Percentiles rank a stretch among this genome's conserved stretches.
phyloP scores from a whole-genome alignment of 2,113 vertebrate genomes.

The Sciurus niger region DNA sequence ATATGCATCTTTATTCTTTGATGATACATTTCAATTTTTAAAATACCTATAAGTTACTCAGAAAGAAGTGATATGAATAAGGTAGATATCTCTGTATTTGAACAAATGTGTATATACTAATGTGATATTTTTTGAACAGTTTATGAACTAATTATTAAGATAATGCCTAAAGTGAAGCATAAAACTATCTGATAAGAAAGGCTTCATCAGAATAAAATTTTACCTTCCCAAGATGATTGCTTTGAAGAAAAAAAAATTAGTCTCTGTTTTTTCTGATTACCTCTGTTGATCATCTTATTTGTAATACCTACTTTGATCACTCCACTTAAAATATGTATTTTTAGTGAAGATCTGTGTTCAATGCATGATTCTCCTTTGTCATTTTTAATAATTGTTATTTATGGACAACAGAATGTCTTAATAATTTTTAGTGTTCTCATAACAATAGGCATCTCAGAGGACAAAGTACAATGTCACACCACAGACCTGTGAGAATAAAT shows the following conservation, averaged over 20 bases:
- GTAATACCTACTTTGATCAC: neutral
- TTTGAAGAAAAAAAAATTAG: neutral
- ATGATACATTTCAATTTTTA: neutral
- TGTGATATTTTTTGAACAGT: neutral
- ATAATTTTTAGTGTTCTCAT: slow-evolving; percentile 3
- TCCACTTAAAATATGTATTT: neutral
- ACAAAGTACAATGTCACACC: neutral
- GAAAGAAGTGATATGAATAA: neutral
- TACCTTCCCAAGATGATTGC: neutral
- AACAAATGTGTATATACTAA: neutral
- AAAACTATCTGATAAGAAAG: neutral
- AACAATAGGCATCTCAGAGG: neutral
- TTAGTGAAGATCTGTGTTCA: slow-evolving; percentile 20
- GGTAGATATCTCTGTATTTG: neutral
- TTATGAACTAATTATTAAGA: slow-evolving; percentile 20
- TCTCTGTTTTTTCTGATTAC: neutral
- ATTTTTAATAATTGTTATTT: slow-evolving; percentile 18
- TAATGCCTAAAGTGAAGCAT: slow-evolving; percentile 19
- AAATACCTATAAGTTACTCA: neutral
- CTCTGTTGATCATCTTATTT: neutral
- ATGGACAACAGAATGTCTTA: neutral
- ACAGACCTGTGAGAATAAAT: neutral
- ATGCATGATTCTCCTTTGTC: neutral
- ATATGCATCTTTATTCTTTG: slow-evolving; percentile 12
- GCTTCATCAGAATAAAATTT: slow-evolving; percentile 4